A percentile compares a stretch with the other conserved stretches of the same genome.
Evolutionary conservation across 2,888 invertebrate species (phyloP).

Genomic region (Mimumesa dahlbomi): DNA sequence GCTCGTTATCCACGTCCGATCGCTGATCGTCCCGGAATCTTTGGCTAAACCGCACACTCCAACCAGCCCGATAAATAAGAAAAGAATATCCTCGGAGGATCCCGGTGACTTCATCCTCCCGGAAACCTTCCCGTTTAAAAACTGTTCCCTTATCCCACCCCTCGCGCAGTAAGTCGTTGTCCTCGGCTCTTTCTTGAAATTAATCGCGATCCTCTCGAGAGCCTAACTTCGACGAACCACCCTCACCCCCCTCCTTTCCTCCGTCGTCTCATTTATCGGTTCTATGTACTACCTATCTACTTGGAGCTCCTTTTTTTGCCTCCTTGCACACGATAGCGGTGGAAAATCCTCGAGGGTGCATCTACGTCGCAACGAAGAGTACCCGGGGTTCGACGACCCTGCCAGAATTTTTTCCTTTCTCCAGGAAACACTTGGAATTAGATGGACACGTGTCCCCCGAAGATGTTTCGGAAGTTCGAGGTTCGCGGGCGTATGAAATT

Average conservation of each 20-base stretch:
- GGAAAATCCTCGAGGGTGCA: background rate
- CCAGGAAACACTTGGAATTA: too few species aligned
- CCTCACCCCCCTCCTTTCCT: too few species aligned
- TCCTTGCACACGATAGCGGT: background rate
- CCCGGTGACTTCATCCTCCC: constrained; percentile 13
- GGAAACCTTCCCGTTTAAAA: constrained; percentile 32
- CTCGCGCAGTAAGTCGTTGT: constrained; percentile 24
- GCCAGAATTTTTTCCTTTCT: too few species aligned
- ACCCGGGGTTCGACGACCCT: background rate
- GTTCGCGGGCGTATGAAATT: too few species aligned
- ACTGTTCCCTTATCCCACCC: constrained; percentile 13
- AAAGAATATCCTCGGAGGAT: constrained; percentile 21
- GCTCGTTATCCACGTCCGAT: constrained; percentile 2
- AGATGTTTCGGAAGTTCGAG: too few species aligned
- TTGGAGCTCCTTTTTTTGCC: background rate
- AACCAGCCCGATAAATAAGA: constrained; percentile 19
- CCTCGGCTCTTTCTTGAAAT: constrained; percentile 41
- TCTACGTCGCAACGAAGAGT: background rate
- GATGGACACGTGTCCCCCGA: too few species aligned
- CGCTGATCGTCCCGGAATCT: constrained; percentile 7
- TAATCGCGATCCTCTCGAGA: constrained; percentile 37
- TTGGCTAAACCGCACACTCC: background rate
- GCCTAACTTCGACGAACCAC: constrained; percentile 31
- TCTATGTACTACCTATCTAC: constrained; percentile 25
- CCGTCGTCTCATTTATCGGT: constrained; percentile 43